Conservation (phyloP, 2,888 invertebrate genomes). For the Epirrita christyi region DNA sequence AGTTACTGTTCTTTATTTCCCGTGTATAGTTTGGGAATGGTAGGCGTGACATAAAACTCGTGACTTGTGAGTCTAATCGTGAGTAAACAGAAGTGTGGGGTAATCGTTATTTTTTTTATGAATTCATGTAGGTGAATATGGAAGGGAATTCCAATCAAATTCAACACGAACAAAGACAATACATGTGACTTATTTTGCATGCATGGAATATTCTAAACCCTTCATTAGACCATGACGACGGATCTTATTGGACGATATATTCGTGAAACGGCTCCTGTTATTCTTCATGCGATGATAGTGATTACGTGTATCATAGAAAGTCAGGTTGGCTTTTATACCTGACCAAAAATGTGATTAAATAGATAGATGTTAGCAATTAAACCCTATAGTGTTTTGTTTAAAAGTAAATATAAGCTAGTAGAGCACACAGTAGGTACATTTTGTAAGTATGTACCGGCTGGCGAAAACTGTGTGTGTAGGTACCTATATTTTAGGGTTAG, state of each 20-base stretch:
- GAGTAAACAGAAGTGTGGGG: conserved; percentile 26
- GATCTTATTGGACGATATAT: not conserved
- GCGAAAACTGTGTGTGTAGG: conserved; percentile 4
- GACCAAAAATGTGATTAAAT: too few relatives aligned
- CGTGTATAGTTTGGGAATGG: conserved; percentile 35
- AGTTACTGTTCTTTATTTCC: conserved; percentile 31
- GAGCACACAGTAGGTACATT: too few relatives aligned
- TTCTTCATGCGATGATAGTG: too few relatives aligned
- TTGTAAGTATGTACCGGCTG: too few relatives aligned
- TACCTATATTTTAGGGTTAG: conserved; percentile 23
- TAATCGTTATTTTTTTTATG: conserved; percentile 19
- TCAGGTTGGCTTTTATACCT: too few relatives aligned
- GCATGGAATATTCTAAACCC: conserved; percentile 79
- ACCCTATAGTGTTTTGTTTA: too few relatives aligned
- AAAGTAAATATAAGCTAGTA: too few relatives aligned
- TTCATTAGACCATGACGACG: not conserved
- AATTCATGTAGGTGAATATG: conserved; percentile 37
- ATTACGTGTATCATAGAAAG: too few relatives aligned
- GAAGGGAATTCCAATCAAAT: conserved; percentile 69
- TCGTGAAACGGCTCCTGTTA: too few relatives aligned
- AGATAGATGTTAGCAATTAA: too few relatives aligned
- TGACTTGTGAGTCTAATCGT: conserved; percentile 29
- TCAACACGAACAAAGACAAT: conserved; percentile 67
- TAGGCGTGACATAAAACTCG: conserved; percentile 29
- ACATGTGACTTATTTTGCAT: conserved; percentile 77